Percentiles rank a stretch among this genome's conserved stretches.
phyloP scores from a whole-genome alignment of 1,140 invertebrate genomes.

The Scaptomyza pallida region DNA sequence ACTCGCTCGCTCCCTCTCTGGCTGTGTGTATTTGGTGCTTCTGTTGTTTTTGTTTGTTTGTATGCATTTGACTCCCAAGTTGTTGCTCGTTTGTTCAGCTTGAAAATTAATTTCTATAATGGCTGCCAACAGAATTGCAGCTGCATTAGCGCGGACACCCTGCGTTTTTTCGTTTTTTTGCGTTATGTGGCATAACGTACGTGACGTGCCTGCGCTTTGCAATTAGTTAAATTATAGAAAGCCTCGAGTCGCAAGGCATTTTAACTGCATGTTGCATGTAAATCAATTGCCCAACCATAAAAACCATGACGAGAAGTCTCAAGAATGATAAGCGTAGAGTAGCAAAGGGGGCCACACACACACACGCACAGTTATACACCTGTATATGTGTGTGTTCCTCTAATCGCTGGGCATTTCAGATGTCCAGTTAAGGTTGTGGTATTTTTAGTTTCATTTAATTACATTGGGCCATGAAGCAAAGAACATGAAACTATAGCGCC shows the following conservation, averaged over 20 bases:
- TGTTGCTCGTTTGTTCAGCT: conserved; percentile 82
- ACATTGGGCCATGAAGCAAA: conserved; percentile 51
- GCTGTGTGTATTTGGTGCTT: conserved; percentile 28
- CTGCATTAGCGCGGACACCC: too few relatives aligned
- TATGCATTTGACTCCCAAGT: conserved; percentile 70
- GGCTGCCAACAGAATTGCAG: conserved; percentile 80
- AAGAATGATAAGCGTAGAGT: neutral
- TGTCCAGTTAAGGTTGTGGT: conserved; percentile 34
- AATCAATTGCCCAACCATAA: conserved; percentile 48
- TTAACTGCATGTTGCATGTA: conserved; percentile 71
- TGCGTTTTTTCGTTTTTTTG: conserved; percentile 7
- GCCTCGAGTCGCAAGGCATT: conserved; percentile 53
- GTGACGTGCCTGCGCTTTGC: conserved; percentile 76
- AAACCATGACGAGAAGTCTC: conserved; percentile 16
- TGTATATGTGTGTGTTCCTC: conserved; percentile 51
- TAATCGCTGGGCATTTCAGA: conserved; percentile 61
- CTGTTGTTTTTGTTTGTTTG: conserved; percentile 39
- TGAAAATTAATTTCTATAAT: conserved; percentile 83
- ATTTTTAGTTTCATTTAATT: conserved; percentile 54
- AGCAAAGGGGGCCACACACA: conserved; percentile 35
- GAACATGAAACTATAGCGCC: conserved; percentile 41
- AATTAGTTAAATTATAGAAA: conserved; percentile 78
- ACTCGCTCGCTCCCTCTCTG: neutral
- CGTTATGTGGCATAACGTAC: conserved; percentile 42
- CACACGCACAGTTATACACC: conserved; percentile 13